Conservation (phyloP, 2,113 vertebrate genomes). For the Nothoprocta pentlandii region DNA sequence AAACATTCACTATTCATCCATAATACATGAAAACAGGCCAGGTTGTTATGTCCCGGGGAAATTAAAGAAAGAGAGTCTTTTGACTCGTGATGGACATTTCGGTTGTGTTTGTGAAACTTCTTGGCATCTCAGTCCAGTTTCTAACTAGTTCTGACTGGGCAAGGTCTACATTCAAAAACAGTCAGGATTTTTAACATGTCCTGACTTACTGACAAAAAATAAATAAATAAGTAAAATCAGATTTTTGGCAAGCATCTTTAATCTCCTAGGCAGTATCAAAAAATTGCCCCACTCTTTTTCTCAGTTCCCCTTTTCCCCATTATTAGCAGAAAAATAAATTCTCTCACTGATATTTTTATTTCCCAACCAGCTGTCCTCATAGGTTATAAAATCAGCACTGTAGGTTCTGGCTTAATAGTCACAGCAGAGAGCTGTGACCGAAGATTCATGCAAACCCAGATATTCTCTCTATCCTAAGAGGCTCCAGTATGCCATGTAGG, state of each 20-base stretch:
- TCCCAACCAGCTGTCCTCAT: rapidly evolving
- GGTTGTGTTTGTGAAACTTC: constrained; percentile 2
- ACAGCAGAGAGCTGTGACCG: neutral
- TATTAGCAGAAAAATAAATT: neutral
- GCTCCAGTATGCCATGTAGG: neutral
- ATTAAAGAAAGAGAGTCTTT: constrained; percentile 6
- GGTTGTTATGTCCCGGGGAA: constrained; percentile 25
- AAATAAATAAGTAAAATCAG: neutral
- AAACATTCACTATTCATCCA: neutral
- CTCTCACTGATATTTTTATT: neutral
- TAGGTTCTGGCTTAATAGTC: neutral
- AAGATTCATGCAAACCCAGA: neutral
- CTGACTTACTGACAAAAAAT: neutral
- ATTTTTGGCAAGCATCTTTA: neutral
- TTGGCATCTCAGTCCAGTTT: constrained; percentile 16
- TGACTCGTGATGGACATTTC: constrained; percentile 37
- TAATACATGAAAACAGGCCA: constrained; percentile 11
- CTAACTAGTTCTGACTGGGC: constrained; percentile 18
- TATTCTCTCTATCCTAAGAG: neutral
- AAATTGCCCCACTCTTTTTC: neutral
- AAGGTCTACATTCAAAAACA: neutral
- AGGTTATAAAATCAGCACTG: neutral
- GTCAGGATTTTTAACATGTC: neutral
- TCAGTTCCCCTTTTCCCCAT: neutral
- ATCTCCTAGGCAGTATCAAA: neutral